These are phyloP conservation scores for Nemotelus nigrinus DNA, from an alignment of 2,888 invertebrate species.

Conservation along the genomic window DNA sequence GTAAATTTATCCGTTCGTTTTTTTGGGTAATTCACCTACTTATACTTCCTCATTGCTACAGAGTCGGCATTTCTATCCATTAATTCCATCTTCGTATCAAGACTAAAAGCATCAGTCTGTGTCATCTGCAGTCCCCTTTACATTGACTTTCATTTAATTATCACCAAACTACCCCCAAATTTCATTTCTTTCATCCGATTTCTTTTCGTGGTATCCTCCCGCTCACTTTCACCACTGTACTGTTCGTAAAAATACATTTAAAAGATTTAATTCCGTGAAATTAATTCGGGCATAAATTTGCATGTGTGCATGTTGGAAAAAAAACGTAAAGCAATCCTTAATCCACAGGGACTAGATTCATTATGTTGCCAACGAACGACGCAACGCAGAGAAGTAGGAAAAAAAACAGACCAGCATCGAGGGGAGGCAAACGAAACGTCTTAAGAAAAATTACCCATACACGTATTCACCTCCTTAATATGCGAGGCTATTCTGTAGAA, in stretches of 20 bases:
- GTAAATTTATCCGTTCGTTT: too few species aligned
- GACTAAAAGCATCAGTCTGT: too few species aligned
- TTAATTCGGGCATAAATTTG: conserved; percentile 43
- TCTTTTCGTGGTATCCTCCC: conserved; percentile 2
- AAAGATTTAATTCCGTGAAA: conserved; percentile 45
- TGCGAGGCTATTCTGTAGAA: conserved; percentile 29
- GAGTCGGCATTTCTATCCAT: too few species aligned
- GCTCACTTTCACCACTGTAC: neutral
- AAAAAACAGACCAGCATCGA: neutral
- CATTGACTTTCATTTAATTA: conserved; percentile 38
- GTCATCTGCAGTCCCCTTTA: neutral
- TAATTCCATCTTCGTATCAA: too few species aligned
- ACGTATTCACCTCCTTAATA: conserved; percentile 31
- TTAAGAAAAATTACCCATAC: conserved; percentile 41
- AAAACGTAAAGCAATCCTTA: conserved; percentile 39
- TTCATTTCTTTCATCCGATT: conserved; percentile 20
- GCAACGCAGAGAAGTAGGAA: neutral
- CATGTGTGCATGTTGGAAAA: conserved; percentile 36
- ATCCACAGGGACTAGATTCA: conserved; percentile 40
- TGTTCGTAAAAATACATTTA: conserved; percentile 26
- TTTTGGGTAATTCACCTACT: too few species aligned
- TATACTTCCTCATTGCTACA: too few species aligned
- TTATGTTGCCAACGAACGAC: conserved; percentile 4
- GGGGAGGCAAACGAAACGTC: neutral
- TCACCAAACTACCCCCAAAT: conserved; percentile 38